Evolutionary conservation across 1,140 invertebrate species (phyloP), one percentile per base, ranked within the genome.

Genomic region (Melipona quadrifasciata): DNA sequence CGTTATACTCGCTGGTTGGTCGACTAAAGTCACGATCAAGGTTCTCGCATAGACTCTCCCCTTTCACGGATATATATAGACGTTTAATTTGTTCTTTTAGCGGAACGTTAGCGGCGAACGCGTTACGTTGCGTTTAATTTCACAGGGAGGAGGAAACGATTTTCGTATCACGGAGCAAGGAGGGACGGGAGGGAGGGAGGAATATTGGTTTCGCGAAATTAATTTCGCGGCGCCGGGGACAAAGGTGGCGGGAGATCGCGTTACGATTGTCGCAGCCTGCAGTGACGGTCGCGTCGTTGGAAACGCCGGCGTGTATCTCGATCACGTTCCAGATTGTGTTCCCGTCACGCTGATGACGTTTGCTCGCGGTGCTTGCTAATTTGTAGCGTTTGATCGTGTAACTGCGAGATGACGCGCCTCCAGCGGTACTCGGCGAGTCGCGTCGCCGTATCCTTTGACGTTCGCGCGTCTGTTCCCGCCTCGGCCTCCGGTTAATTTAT

Each of bases 331-430:
- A n/a, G 34, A 47, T 53, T 64, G 72, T 53, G 39, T 55, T 85
- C 5, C 72, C 71, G 75, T 76, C 84, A 72, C 57, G 73, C 21
- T 19, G 71, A 77, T 57, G 77, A 68, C 83, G 77, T 85, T 71
- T 77, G 80, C 61, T 24, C 57, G 65, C 27, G 61, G 27, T 57
- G 73, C 67, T 61, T 57, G 78, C 71, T 68, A 82, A 82, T 82
- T 86, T 76, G 68, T 82, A 34, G 67, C 31, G 84, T 82, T 86
- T 80, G 80, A 77, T 86, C 84, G 53, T 47, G 65, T 77, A 77
- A 76, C 65, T 21, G 80, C 73, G 77, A 51, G 39, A 68, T 55
- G 71, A 74, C 83, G 53, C 53, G 79, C 78, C 84, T 51, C 21
- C 76, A 61, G 84, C 70, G 79, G 31, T 81, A 81, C 70, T 58